Conservation (phyloP, 2,113 vertebrate species). For the Lasiurus cinereus region DNA sequence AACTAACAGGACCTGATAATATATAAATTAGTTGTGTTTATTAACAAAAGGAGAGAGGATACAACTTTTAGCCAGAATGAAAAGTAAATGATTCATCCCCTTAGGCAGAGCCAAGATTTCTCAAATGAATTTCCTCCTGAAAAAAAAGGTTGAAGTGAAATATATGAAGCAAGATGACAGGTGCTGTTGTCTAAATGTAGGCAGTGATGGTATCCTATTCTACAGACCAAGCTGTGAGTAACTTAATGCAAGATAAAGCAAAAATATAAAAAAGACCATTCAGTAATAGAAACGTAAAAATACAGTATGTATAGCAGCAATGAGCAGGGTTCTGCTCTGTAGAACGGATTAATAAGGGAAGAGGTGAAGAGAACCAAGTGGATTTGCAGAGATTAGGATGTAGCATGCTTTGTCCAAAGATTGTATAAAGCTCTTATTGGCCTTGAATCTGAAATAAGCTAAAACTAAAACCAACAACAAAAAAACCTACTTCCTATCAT, state of each 20-base stretch:
- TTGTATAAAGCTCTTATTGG: conserved; percentile 83
- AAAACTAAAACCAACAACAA: conserved; percentile 45
- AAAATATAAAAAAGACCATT: conserved; percentile 84
- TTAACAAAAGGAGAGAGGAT: conserved; percentile 83
- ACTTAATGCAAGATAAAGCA: conserved; percentile 85
- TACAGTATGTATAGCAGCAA: conserved; percentile 79
- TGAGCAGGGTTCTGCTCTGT: conserved; percentile 78
- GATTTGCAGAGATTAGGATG: conserved; percentile 88
- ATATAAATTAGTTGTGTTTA: conserved; percentile 78
- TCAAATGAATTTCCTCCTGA: conserved; percentile 83
- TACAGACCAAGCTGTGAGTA: conserved; percentile 78
- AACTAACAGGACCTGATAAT: conserved; percentile 77
- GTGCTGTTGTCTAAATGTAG: conserved; percentile 78
- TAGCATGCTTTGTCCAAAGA: conserved; percentile 86
- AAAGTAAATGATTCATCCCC: conserved; percentile 77
- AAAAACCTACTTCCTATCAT: conserved; percentile 69
- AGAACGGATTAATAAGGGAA: conserved; percentile 87
- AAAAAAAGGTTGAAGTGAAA: conserved; percentile 84
- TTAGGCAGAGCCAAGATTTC: conserved; percentile 82
- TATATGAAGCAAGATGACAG: conserved; percentile 81
- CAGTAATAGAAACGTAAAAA: conserved; percentile 85
- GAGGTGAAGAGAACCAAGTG: conserved; percentile 84
- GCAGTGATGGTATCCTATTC: conserved; percentile 68
- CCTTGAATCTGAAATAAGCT: conserved; percentile 85
- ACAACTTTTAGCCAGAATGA: conserved; percentile 80